Conservation (phyloP, 92 coral and sea anemone genomes). For the Epizoanthus stellaris region DNA sequence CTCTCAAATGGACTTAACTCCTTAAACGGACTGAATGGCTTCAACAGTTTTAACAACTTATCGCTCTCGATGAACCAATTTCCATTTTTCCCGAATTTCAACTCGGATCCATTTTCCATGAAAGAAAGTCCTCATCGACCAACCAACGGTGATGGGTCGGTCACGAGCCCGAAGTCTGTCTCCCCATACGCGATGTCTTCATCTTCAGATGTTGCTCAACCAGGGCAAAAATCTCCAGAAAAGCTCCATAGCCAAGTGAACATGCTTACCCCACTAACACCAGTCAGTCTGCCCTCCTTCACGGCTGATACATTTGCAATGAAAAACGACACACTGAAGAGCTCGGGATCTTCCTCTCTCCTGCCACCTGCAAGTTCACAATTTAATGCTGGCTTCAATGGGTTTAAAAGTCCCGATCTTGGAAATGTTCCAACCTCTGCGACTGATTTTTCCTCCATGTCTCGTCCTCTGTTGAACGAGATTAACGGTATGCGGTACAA, state of each 20-base stretch:
- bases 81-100: conserved; percentile 91
- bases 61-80: conserved; percentile 90
- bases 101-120: conserved; percentile 91
- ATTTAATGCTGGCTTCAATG: conserved; percentile 90
- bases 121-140: conserved; percentile 80
- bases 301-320: conserved; percentile 86
- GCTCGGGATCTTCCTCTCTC: conserved; percentile 64
- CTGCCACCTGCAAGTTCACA: conserved; percentile 73
- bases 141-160: conserved; percentile 38
- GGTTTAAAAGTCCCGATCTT: conserved; percentile 97
- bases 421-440: conserved; percentile 88
- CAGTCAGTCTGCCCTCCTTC: conserved; percentile 89
- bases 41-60: conserved; percentile 86
- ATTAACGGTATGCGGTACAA: conserved; percentile 89
- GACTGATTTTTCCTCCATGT: conserved; percentile 86
- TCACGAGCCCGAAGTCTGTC: conserved; percentile 47
- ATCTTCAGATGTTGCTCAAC: conserved; percentile 17
- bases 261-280: conserved; percentile 95
- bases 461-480: conserved; percentile 91
- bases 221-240: conserved; percentile 77
- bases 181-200: conserved; percentile 45
- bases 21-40: conserved; percentile 86
- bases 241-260: conserved; percentile 75
- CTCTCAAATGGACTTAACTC: conserved; percentile 65
- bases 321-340: conserved; percentile 81